Evolutionary conservation across 2,113 vertebrate genomes (phyloP).

Genomic region (Vidua macroura): DNA sequence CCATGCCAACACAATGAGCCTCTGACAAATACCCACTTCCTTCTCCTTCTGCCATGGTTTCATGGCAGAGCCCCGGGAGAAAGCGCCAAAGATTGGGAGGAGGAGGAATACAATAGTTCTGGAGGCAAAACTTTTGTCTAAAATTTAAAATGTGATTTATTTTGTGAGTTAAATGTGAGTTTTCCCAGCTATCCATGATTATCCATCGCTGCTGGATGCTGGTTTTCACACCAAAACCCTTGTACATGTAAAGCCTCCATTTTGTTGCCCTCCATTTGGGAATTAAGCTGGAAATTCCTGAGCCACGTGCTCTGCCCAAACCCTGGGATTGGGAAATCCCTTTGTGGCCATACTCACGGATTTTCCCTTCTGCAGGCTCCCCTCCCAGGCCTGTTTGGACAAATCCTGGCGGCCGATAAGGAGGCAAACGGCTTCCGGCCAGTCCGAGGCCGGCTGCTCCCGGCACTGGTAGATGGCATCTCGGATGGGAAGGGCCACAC

Average conservation of each 20-base stretch:
- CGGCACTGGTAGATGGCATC: conserved; percentile 94
- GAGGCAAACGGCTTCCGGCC: conserved; percentile 93
- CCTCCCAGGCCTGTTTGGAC: conserved; percentile 92
- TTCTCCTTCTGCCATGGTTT: background rate
- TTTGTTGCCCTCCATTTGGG: fast-evolving
- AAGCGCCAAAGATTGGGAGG: background rate
- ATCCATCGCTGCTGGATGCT: background rate
- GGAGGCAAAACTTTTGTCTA: background rate
- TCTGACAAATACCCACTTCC: background rate
- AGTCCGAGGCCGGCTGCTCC: conserved; percentile 92
- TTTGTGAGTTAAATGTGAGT: background rate
- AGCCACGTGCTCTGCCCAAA: background rate
- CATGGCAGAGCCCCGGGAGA: background rate
- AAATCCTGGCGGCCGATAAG: conserved; percentile 95
- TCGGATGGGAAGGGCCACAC: conserved; percentile 91
- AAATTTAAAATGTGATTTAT: background rate
- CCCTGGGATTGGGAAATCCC: background rate
- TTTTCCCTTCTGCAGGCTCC: conserved; percentile 87
- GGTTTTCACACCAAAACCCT: background rate
- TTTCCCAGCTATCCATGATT: background rate
- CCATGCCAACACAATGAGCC: background rate
- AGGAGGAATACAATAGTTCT: background rate
- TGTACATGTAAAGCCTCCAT: fast-evolving
- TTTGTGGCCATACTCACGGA: conserved; percentile 78
- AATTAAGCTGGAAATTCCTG: background rate